Conservation (phyloP, 2,113 vertebrate species). For the Myodes glareolus region DNA sequence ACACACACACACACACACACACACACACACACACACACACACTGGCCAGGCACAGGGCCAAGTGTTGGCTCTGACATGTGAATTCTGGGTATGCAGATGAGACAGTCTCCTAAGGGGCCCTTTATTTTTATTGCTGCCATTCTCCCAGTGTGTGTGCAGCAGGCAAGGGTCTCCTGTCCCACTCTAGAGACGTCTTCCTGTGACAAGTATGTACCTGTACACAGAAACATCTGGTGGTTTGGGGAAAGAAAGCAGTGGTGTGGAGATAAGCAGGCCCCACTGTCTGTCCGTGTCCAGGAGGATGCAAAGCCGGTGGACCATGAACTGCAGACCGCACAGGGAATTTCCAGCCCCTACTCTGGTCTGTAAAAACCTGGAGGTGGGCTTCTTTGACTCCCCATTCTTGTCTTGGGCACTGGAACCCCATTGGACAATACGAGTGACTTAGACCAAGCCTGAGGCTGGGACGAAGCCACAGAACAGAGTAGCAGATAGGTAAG, state of each 20-base stretch:
- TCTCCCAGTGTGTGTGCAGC: background rate
- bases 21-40: background rate
- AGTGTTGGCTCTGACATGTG: no score
- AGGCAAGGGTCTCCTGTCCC: background rate
- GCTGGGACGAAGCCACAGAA: background rate
- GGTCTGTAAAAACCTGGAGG: background rate
- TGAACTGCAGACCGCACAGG: no score
- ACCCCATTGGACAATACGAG: no score
- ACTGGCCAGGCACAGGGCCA: background rate
- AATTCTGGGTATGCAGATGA: background rate
- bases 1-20: background rate
- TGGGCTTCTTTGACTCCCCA: background rate
- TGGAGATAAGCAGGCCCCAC: background rate
- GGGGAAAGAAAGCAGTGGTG: background rate
- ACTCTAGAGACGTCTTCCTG: background rate
- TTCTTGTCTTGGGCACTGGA: background rate
- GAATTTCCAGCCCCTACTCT: background rate
- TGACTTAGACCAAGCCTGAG: background rate
- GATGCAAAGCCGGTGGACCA: background rate
- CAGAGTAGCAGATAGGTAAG: background rate
- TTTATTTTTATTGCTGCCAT: background rate
- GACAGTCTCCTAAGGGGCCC: fast-evolving
- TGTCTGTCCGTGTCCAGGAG: background rate
- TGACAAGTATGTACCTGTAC: background rate
- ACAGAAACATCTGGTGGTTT: background rate